A percentile compares a stretch with the other conserved stretches of the same genome.
Conservation (phyloP, 2,888 invertebrate genomes). For the Drosophila merina region DNA sequence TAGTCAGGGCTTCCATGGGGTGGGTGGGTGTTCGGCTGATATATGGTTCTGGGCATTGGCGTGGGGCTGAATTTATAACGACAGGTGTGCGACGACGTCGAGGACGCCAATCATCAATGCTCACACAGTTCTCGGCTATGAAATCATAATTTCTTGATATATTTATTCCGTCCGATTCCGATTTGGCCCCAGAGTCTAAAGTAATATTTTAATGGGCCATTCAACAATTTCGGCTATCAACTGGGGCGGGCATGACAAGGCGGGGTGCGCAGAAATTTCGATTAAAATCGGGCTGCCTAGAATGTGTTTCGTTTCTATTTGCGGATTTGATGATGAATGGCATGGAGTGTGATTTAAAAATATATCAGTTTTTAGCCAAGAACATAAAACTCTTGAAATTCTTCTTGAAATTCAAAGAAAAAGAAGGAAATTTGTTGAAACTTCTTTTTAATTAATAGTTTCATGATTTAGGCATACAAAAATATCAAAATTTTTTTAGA, state of each 20-base stretch:
- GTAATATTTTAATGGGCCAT: constrained; percentile 60
- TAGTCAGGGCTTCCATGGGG: constrained; percentile 21
- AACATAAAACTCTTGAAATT: background rate
- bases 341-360: constrained; percentile 10
- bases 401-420: too few species aligned
- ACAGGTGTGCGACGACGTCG: constrained; percentile 55
- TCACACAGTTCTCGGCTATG: constrained; percentile 13
- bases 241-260: background rate
- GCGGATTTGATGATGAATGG: constrained; percentile 30
- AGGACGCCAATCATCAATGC: constrained; percentile 24
- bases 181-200: constrained; percentile 28
- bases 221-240: constrained; percentile 35
- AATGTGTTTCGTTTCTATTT: constrained; percentile 21
- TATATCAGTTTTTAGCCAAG: background rate
- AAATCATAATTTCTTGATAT: constrained; percentile 44
- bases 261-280: background rate
- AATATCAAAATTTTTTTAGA: too few species aligned
- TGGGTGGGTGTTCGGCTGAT: constrained; percentile 35
- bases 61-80: constrained; percentile 63
- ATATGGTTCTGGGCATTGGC: constrained; percentile 53
- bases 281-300: constrained; percentile 9
- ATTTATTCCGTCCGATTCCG: constrained; percentile 18
- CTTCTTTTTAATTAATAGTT: background rate
- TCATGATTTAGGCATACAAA: background rate
- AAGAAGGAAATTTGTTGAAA: background rate